phyloP scores from a whole-genome alignment of 2,113 vertebrate species.

The Fukomys damarensis region DNA sequence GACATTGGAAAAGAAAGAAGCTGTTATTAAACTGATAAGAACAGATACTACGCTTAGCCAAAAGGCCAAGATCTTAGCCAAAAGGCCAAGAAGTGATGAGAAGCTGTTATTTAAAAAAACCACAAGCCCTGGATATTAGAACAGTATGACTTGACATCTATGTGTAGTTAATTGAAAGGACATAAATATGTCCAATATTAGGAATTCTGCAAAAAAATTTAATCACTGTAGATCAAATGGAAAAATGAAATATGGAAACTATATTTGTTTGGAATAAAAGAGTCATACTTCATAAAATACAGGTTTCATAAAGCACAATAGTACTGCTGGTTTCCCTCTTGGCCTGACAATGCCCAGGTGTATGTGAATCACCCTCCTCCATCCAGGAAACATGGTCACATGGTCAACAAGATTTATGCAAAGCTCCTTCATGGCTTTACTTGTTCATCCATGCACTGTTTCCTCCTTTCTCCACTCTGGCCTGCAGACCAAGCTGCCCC shows the following conservation, averaged over 20 bases:
- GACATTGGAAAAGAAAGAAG: neutral
- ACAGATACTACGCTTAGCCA: too few relatives aligned
- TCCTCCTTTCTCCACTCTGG: too few relatives aligned
- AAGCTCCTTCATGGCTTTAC: neutral
- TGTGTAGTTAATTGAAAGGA: neutral
- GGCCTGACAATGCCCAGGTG: neutral
- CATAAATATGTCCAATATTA: neutral
- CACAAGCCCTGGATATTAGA: neutral
- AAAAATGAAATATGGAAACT: neutral
- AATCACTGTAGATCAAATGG: neutral
- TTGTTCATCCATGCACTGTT: accelerated
- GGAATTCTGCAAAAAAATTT: neutral
- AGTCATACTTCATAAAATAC: neutral
- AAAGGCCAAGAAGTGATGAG: too few relatives aligned
- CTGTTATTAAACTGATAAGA: too few relatives aligned
- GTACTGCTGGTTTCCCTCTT: neutral
- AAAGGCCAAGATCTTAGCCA: too few relatives aligned
- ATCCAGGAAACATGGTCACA: neutral
- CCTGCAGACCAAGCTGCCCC: neutral
- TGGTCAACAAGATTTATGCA: accelerated
- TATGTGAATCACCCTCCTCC: neutral
- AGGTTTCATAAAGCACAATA: neutral
- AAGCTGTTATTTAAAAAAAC: too few relatives aligned
- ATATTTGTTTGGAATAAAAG: neutral
- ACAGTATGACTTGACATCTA: neutral